Conservation (phyloP, 1,140 invertebrate species). For the Drosophila cardini region DNA sequence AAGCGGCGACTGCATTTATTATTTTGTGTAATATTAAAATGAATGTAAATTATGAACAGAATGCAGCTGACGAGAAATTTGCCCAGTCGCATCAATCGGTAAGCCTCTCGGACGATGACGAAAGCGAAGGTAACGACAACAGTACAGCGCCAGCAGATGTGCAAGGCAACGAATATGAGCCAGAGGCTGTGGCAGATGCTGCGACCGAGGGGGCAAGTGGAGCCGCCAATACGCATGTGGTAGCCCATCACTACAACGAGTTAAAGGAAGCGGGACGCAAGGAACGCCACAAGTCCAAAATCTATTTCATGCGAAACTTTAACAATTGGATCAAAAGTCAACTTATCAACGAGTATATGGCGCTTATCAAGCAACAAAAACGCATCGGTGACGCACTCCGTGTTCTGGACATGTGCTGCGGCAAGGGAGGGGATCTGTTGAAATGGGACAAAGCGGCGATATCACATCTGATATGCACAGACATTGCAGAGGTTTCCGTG, state of each 20-base stretch:
- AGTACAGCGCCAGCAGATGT: constrained; percentile 18
- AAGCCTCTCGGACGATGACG: constrained; percentile 64
- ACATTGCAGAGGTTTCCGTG: constrained; percentile 96
- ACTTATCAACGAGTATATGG: constrained; percentile 92
- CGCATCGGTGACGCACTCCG: constrained; percentile 87
- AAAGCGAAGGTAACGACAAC: constrained; percentile 42
- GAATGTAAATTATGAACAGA: constrained; percentile 67
- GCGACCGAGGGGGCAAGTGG: constrained; percentile 39
- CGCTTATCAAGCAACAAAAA: constrained; percentile 87
- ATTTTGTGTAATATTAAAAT: constrained; percentile 31
- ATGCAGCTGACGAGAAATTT: constrained; percentile 46
- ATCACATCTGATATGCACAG: constrained; percentile 95
- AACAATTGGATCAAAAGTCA: constrained; percentile 99
- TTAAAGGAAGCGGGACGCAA: constrained; percentile 92
- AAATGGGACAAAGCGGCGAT: constrained; percentile 97
- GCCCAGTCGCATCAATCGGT: constrained; percentile 31
- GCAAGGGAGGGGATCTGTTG: constrained; percentile 98
- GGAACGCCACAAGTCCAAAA: constrained; percentile 93
- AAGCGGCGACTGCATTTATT: constrained; percentile 24
- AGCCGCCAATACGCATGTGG: constrained; percentile 86
- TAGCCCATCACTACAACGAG: constrained; percentile 94
- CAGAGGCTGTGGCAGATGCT: constrained; percentile 2
- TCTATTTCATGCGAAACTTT: constrained; percentile 97
- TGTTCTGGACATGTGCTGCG: constrained; percentile 92
- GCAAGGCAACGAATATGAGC: constrained; percentile 9